Conservation (phyloP, 2,888 invertebrate species). For the Oscheius sp. region DNA sequence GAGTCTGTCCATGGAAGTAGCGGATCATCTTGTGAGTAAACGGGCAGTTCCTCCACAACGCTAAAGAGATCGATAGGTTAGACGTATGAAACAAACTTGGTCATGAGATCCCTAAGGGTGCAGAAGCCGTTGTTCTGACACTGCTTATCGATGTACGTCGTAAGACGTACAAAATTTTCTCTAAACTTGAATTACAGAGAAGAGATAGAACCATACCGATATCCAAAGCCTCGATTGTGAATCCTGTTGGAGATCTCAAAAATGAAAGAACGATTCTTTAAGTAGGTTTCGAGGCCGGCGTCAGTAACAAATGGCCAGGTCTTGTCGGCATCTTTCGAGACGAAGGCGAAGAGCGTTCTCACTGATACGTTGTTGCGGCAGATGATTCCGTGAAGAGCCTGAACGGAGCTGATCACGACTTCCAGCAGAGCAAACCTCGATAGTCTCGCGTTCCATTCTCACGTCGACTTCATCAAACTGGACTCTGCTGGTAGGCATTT, state of each 20-base stretch:
- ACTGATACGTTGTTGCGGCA: slow-evolving; percentile 11
- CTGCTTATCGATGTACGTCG: neutral
- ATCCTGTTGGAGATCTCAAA: slow-evolving; percentile 3
- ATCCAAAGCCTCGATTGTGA: slow-evolving; percentile 27
- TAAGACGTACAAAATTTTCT: neutral
- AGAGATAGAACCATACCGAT: neutral
- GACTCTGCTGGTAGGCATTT: neutral
- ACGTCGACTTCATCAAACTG: slow-evolving; percentile 14
- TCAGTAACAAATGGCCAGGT: slow-evolving; percentile 12
- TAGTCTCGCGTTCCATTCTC: slow-evolving; percentile 13
- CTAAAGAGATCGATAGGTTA: neutral
- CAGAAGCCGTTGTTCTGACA: neutral
- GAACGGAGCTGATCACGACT: neutral
- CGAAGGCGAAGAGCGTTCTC: neutral
- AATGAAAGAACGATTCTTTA: slow-evolving; percentile 13
- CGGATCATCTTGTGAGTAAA: slow-evolving; percentile 6
- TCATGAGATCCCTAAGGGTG: slow-evolving; percentile 11
- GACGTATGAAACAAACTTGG: neutral
- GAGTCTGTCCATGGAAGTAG: slow-evolving; percentile 9
- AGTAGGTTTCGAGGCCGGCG: slow-evolving; percentile 8
- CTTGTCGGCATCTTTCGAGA: slow-evolving; percentile 1
- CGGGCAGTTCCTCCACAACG: slow-evolving; percentile 6
- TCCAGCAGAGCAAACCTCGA: neutral
- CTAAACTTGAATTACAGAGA: neutral
- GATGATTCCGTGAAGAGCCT: slow-evolving; percentile 9